phyloP scores from a whole-genome alignment of 2,888 invertebrate genomes.

The Malthinus flaveolus region DNA sequence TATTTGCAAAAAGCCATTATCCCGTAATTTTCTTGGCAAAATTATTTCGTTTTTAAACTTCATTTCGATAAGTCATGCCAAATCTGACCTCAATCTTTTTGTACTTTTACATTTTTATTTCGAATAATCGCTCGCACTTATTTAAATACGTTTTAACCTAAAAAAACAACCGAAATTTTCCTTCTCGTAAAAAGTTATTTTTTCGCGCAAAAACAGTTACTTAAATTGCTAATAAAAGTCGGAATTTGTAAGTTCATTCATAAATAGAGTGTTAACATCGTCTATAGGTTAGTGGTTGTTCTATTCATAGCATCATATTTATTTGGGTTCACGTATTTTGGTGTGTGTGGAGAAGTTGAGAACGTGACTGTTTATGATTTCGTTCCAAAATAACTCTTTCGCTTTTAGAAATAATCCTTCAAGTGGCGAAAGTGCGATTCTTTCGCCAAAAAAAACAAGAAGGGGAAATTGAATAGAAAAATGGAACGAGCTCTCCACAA shows the following conservation, averaged over 20 bases:
- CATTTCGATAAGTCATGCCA: neutral
- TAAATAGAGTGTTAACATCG: constrained; percentile 20
- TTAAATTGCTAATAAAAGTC: neutral
- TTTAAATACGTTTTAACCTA: neutral
- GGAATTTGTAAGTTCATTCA: constrained; percentile 17
- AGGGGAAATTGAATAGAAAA: too few relatives aligned
- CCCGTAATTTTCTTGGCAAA: too few relatives aligned
- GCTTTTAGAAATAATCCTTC: neutral
- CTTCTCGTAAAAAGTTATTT: too few relatives aligned
- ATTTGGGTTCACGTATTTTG: constrained; percentile 22
- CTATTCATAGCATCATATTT: constrained; percentile 23
- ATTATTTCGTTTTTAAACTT: too few relatives aligned
- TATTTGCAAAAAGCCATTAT: too few relatives aligned
- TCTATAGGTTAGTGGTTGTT: constrained; percentile 27
- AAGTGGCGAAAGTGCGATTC: neutral
- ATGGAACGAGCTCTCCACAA: neutral
- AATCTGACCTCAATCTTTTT: neutral
- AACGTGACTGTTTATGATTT: constrained; percentile 13
- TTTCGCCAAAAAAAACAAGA: too few relatives aligned
- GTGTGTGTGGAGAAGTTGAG: too few relatives aligned
- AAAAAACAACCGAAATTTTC: neutral
- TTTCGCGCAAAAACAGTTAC: too few relatives aligned
- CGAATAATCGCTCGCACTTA: neutral
- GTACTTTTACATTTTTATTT: neutral
- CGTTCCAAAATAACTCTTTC: neutral